Percentiles rank a stretch among this genome's conserved stretches.
These are phyloP conservation scores for Tauraco hartlaubi DNA, from an alignment of 2,797 vertebrate species.

Conservation along the genomic window DNA sequence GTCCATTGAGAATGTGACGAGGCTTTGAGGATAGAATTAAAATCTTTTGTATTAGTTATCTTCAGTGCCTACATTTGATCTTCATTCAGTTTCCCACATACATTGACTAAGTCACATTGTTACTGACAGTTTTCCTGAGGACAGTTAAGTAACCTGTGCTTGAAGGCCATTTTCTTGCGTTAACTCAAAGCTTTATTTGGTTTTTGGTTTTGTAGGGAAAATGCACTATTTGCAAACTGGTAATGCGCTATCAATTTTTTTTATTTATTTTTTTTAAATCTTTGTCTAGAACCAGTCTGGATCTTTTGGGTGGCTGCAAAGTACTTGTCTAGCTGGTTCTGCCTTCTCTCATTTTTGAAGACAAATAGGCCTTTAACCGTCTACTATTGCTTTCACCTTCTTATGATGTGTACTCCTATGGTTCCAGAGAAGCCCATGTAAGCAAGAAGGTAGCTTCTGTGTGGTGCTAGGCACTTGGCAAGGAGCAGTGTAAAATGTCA, in stretches of 20 bases:
- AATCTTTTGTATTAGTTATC: neutral
- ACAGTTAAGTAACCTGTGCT: neutral
- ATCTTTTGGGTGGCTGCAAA: neutral
- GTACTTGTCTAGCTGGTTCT: neutral
- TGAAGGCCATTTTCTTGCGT: neutral
- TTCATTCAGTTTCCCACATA: neutral
- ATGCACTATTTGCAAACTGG: neutral
- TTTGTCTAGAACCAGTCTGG: neutral
- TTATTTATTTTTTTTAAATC: neutral
- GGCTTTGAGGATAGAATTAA: conserved; percentile 27
- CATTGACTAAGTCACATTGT: neutral
- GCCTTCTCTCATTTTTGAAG: neutral
- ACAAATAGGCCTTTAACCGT: neutral
- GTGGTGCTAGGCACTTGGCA: neutral
- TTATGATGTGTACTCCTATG: neutral
- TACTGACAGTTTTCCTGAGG: neutral
- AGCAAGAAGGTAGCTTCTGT: neutral
- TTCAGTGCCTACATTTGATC: conserved; percentile 15
- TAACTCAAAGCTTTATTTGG: neutral
- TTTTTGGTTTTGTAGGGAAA: neutral
- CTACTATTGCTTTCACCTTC: neutral
- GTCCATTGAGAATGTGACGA: neutral
- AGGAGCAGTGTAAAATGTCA: neutral
- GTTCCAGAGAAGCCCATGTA: neutral
- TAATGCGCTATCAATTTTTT: neutral